Evolutionary conservation across 2,113 vertebrate genomes (phyloP).

Genomic region (Macrotis lagotis): DNA sequence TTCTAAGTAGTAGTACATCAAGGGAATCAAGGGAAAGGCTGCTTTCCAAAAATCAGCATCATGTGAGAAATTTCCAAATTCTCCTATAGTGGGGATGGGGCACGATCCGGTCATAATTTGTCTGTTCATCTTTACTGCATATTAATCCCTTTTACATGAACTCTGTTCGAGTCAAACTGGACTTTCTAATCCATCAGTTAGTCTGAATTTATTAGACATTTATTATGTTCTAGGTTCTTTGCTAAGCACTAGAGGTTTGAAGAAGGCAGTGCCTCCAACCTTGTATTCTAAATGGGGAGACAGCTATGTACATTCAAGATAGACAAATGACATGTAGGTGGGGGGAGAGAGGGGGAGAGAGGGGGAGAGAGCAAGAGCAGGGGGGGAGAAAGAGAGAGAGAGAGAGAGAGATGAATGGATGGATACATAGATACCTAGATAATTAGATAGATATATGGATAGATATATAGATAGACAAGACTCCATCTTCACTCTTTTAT

Average conservation of each 20-base stretch:
- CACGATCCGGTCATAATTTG: background rate
- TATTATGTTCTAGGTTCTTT: background rate
- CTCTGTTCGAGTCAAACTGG: background rate
- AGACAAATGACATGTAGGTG: background rate
- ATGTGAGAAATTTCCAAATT: background rate
- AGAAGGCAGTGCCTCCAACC: background rate
- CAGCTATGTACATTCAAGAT: background rate
- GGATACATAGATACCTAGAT: too few species aligned
- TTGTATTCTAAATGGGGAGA: background rate
- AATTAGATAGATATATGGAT: background rate
- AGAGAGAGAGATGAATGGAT: too few species aligned
- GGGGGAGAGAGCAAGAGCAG: too few species aligned
- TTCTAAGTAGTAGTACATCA: background rate
- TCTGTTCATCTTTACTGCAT: background rate
- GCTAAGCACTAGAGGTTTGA: background rate
- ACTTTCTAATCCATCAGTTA: background rate
- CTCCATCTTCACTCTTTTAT: background rate
- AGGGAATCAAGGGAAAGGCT: background rate
- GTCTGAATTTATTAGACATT: background rate
- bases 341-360: too few species aligned
- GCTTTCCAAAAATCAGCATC: background rate
- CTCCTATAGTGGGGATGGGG: background rate
- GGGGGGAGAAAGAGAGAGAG: too few species aligned
- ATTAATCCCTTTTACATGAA: background rate
- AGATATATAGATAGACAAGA: background rate